Base-by-base conservation (phyloP, 2,113 vertebrate genomes). In the Copsychus sechellarum region DNA sequence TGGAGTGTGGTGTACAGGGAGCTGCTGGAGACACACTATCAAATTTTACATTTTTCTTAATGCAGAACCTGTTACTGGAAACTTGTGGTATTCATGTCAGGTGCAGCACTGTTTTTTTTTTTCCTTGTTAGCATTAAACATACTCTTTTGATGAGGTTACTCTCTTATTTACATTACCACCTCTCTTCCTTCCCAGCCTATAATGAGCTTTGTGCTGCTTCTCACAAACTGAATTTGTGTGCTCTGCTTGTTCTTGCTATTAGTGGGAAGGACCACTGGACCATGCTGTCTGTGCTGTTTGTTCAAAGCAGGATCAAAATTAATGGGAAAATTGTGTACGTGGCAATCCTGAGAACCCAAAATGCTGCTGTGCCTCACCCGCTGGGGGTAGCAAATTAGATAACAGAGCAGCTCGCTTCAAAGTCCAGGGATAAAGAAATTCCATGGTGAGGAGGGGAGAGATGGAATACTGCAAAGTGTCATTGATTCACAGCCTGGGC, bases 1-100 rank as follows among this genome's bases (percentile, higher is more conserved):
- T 6, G 24, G 45, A 81, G 43, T 0, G 0, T 29, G 48, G 48
- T 2, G 5, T 7, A 8, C 1, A 1, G 8, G 64, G 19, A 69
- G 9, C 31, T 73, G 47, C 58, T 65, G 64, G 60, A 73, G 81
- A 4, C 5, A 17, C 10, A 1, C 3, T 33, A 57, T 11, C 53
- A 24, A 42, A 36, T 47, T 81, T 61, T 69, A 21, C 13, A 3
- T 29, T 53, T 81, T 62, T 54, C 50, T 42, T 21, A 17, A 12
- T 21, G 38, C 61, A 47, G 38, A 58, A 58, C 8, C 65, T 66
- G 50, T n/a, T 47, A 6, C 38, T n/a, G 65, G 74, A 76, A 79
- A 33, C 24, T 74, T 3, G 1, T 70, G 64, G 53, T 73, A 88
- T 83, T 76, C 48, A 21, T 36, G 17, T 86, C 72, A 77, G 67